Evolutionary conservation across 2,888 invertebrate species (phyloP).

Genomic region (Choristoneura rosaceana): DNA sequence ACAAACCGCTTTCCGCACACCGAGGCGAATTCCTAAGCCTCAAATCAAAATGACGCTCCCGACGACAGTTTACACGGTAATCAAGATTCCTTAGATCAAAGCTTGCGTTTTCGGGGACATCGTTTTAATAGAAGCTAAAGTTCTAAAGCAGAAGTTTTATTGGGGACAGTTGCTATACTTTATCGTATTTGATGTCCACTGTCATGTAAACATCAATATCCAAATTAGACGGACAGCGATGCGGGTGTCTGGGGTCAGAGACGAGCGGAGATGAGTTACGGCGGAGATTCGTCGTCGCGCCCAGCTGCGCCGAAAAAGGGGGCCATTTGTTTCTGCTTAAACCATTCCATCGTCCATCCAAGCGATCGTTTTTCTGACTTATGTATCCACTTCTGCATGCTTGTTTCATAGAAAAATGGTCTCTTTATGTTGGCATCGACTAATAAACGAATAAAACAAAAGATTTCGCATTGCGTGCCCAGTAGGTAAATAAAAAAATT

Average conservation of each 20-base stretch:
- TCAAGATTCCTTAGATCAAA: constrained; percentile 36
- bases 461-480: constrained; percentile 20
- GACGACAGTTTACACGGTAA: constrained; percentile 21
- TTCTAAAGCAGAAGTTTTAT: constrained; percentile 12
- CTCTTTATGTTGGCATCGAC: too few species aligned
- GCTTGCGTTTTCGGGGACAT: constrained; percentile 26
- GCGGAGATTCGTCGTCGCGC: constrained; percentile 50
- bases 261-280: constrained; percentile 65
- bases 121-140: constrained; percentile 28
- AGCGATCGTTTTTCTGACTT: too few species aligned
- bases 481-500: too few species aligned
- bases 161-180: constrained; percentile 1
- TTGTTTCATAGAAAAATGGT: too few species aligned
- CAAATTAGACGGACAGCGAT: constrained; percentile 66
- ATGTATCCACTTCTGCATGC: too few species aligned
- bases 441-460: neutral
- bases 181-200: constrained; percentile 31
- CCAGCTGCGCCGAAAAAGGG: constrained; percentile 49
- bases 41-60: constrained; percentile 25
- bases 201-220: constrained; percentile 52
- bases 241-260: constrained; percentile 78
- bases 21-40: constrained; percentile 35
- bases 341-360: too few species aligned
- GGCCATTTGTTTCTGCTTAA: neutral
- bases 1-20: constrained; percentile 39